A percentile compares a stretch with the other conserved stretches of the same genome.
These are phyloP conservation scores for Melanogrammus aeglefinus DNA, from an alignment of 2,797 vertebrate genomes.

Conservation along the genomic window DNA sequence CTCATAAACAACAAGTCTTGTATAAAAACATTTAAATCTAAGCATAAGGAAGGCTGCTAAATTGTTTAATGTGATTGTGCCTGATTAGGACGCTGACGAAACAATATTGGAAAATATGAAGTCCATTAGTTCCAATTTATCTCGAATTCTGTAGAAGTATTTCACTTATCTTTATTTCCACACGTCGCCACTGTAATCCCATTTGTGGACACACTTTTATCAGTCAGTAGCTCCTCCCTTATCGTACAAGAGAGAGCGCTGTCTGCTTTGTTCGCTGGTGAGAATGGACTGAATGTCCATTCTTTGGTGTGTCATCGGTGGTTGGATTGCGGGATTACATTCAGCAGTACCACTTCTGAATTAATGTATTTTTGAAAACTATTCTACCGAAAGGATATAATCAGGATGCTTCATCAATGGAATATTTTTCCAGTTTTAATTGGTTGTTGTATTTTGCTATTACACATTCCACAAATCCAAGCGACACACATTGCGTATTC, in stretches of 20 bases:
- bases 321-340: not conserved
- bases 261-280: conserved; percentile 52
- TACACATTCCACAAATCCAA: conserved; percentile 38
- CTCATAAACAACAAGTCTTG: not conserved
- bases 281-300: not conserved
- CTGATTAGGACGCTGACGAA: not conserved
- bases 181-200: conserved; percentile 51
- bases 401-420: conserved; percentile 38
- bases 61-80: not conserved
- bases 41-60: not conserved
- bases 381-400: not conserved
- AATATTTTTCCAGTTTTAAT: conserved; percentile 29
- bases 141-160: not conserved
- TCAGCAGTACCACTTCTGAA: conserved; percentile 20
- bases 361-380: not conserved
- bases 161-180: conserved; percentile 16
- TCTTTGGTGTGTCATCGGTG: not conserved
- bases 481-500: conserved; percentile 69
- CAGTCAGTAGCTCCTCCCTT: conserved; percentile 49
- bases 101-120: not conserved
- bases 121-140: not conserved
- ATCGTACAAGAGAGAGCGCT: not conserved
- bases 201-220: not conserved
- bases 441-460: conserved; percentile 28
- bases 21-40: not conserved